Percentiles rank a stretch among this genome's conserved stretches.
These are phyloP conservation scores for Hofmannophila pseudospretella DNA, from an alignment of 2,888 invertebrate genomes.

Conservation along the genomic window DNA sequence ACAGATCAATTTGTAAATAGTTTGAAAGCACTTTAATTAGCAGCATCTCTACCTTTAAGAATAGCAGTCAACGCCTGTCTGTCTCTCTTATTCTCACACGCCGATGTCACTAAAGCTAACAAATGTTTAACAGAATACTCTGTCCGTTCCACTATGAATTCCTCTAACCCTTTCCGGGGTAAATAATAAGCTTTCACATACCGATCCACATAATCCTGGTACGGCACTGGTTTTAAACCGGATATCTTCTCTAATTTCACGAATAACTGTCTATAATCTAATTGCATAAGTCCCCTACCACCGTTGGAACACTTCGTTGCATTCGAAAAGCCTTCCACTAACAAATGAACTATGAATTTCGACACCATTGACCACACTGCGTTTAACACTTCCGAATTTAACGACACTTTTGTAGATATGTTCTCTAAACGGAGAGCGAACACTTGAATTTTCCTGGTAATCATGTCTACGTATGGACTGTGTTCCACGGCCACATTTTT, in stretches of 20 bases:
- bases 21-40: too few species aligned
- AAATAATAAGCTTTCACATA: slow-evolving; percentile 98
- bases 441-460: slow-evolving; percentile 85
- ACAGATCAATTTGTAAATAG: too few species aligned
- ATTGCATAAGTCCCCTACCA: slow-evolving; percentile 97
- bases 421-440: slow-evolving; percentile 88
- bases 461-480: slow-evolving; percentile 90
- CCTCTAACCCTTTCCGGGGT: slow-evolving; percentile 91
- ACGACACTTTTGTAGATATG: slow-evolving; percentile 82
- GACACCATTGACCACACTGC: slow-evolving; percentile 93
- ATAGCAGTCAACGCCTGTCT: slow-evolving; percentile 86
- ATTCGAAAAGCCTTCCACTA: slow-evolving; percentile 96
- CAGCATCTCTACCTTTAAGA: slow-evolving; percentile 80
- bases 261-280: slow-evolving; percentile 97
- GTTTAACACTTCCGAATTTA: slow-evolving; percentile 83
- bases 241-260: slow-evolving; percentile 94
- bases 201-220: slow-evolving; percentile 92
- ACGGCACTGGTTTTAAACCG: slow-evolving; percentile 89
- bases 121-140: slow-evolving; percentile 95
- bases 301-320: slow-evolving; percentile 97
- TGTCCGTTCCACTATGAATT: slow-evolving; percentile 90
- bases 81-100: slow-evolving; percentile 92
- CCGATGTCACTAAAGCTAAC: slow-evolving; percentile 88
- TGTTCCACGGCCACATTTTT: slow-evolving; percentile 97
- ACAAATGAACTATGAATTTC: slow-evolving; percentile 88